Evolutionary conservation across 2,797 vertebrate genomes (phyloP), one percentile per base, ranked within the genome.

Genomic region (Tamandua tetradactyla): DNA sequence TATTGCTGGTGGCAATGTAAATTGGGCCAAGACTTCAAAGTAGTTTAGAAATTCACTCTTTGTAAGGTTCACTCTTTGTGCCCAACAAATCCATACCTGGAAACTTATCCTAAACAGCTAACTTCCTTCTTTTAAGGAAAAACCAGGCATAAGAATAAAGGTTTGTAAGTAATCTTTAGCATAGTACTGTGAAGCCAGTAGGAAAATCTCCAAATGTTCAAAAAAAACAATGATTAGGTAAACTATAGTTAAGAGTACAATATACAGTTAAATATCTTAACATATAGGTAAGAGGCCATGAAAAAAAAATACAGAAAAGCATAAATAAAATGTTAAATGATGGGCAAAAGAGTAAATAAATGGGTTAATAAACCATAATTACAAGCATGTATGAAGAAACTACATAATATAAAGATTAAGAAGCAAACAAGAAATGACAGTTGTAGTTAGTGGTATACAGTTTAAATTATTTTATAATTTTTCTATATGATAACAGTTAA

Each of bases 381-480:
- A 80, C 25, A 68, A 80, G 82, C 76, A 66, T 47, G 22, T 85
- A 52, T 88, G 14, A 69, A 89, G 22, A 85, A 85, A 81, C 35
- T 35, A 74, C 2, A 75, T 55, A 87, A 74, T 23, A 89, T 30
- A 85, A 88, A 89, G 75, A 95, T 62, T 32, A 5, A 88, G 37
- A 76, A 13, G 23, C 22, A 35, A 25, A 71, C 7, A 64, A 64
- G 59, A 76, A 81, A 75, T 71, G 13, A 55, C 6, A 80, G 27
- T 25, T 47, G 1, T 75, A 80, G 55, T 87, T n/a, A 74, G 22
- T 47, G 85, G 12, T 64, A 57, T 42, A 44, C 10, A 78, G 49
- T 85, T 78, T n/a, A 69, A 75, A 55, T 40, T 52, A 64, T 42
- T 82, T 93, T 23, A 13, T 66, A 86, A 83, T 75, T 87, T 89